These are phyloP conservation scores for Cheilosia urbana DNA, from an alignment of 2,888 invertebrate genomes.

Conservation along the genomic window DNA sequence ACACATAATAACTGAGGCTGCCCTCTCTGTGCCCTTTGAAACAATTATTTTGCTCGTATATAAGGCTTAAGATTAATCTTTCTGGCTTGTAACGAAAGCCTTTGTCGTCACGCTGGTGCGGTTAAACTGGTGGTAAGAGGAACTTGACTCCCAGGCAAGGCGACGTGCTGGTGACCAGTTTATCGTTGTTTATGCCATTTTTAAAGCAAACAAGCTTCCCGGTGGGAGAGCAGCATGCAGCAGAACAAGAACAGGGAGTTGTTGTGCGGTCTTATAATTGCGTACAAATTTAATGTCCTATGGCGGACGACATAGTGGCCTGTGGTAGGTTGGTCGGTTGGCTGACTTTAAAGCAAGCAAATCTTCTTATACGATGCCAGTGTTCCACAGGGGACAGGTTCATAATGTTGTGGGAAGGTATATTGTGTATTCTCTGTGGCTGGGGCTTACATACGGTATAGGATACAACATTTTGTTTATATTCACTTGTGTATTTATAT, in stretches of 20 bases:
- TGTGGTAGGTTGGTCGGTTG: conserved; percentile 13
- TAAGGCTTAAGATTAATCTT: conserved; percentile 73
- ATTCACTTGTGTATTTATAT: conserved; percentile 16
- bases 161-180: conserved; percentile 67
- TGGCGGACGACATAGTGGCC: conserved; percentile 7
- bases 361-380: conserved; percentile 47
- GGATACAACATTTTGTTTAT: conserved; percentile 39
- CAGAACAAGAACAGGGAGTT: background rate
- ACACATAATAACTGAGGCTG: conserved; percentile 57
- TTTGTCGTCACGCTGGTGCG: conserved; percentile 71
- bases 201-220: conserved; percentile 67
- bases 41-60: conserved; percentile 69
- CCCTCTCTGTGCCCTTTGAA: conserved; percentile 8
- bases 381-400: conserved; percentile 43
- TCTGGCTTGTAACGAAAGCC: conserved; percentile 73
- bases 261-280: conserved; percentile 70
- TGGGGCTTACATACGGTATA: conserved; percentile 37
- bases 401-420: conserved; percentile 51
- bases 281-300: conserved; percentile 75
- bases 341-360: conserved; percentile 53
- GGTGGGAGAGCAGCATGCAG: conserved; percentile 36
- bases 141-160: conserved; percentile 24
- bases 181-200: conserved; percentile 74
- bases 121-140: conserved; percentile 55
- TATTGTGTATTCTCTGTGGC: conserved; percentile 28